Evolutionary conservation across 2,797 vertebrate genomes (phyloP).

Genomic region (Neosilurus mollespiculum): DNA sequence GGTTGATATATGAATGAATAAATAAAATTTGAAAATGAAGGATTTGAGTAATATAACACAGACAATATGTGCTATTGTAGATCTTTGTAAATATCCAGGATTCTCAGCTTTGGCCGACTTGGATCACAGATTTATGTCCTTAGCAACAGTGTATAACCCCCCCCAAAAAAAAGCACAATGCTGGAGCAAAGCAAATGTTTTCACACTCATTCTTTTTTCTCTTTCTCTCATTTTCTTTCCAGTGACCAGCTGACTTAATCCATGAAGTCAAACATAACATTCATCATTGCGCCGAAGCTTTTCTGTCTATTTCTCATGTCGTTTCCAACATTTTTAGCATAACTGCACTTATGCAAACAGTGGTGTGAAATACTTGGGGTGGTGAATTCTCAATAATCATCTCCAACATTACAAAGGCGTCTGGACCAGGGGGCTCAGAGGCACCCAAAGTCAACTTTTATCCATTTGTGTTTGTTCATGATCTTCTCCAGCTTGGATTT

Average conservation of each 20-base stretch:
- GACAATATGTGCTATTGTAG: slow-evolving; percentile 38
- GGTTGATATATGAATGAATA: no score
- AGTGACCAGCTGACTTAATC: slow-evolving; percentile 53
- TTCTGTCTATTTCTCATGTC: slow-evolving; percentile 27
- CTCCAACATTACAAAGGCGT: slow-evolving; percentile 36
- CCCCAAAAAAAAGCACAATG: slow-evolving; percentile 40
- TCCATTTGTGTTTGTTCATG: slow-evolving; percentile 42
- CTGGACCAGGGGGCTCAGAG: slow-evolving; percentile 34
- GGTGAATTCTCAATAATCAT: slow-evolving; percentile 43
- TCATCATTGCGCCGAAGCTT: slow-evolving; percentile 41
- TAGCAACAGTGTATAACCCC: slow-evolving; percentile 40
- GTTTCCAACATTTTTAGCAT: slow-evolving; percentile 48
- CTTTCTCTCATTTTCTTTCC: slow-evolving; percentile 29
- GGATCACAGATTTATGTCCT: slow-evolving; percentile 48
- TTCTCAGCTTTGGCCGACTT: slow-evolving; percentile 41
- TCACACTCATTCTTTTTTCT: slow-evolving; percentile 41
- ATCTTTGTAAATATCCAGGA: slow-evolving; percentile 55
- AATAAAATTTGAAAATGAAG: background rate
- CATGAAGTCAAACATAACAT: slow-evolving; percentile 53
- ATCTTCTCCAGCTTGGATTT: slow-evolving; percentile 52
- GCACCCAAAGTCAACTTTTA: slow-evolving; percentile 56
- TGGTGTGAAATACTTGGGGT: slow-evolving; percentile 44
- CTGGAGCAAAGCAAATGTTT: slow-evolving; percentile 54
- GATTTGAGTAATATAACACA: slow-evolving; percentile 19
- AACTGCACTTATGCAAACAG: slow-evolving; percentile 55